phyloP scores from a whole-genome alignment of 1,140 invertebrate species.

The Drosophila saltans region DNA sequence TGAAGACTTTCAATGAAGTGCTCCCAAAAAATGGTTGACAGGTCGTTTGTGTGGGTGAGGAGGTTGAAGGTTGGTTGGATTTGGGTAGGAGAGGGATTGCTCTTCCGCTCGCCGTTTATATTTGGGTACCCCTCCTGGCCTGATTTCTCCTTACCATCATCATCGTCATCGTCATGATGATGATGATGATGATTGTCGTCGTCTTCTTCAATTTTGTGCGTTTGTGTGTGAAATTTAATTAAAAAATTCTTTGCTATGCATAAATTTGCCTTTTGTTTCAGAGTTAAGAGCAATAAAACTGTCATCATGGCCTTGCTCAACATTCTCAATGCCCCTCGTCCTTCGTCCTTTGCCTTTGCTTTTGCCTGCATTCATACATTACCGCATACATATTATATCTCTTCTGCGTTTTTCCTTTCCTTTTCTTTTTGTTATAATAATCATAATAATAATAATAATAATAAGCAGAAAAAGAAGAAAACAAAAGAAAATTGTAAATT shows the following conservation, averaged over 20 bases:
- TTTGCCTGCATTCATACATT: constrained; percentile 25
- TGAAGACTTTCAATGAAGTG: constrained; percentile 16
- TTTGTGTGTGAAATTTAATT: constrained; percentile 76
- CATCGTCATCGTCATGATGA: neutral
- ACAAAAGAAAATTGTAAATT: constrained; percentile 59
- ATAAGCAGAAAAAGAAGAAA: constrained; percentile 21
- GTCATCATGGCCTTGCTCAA: constrained; percentile 58
- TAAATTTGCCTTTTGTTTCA: constrained; percentile 75
- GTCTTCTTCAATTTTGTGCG: constrained; percentile 34
- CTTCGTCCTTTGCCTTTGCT: constrained; percentile 1
- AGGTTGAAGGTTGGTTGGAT: no score
- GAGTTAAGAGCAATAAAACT: constrained; percentile 66
- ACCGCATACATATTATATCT: constrained; percentile 35
- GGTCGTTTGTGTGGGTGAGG: neutral
- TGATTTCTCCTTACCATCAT: neutral
- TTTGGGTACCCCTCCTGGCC: neutral
- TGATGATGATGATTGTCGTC: neutral
- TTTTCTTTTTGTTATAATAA: neutral
- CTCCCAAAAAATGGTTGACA: constrained; percentile 30
- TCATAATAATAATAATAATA: constrained; percentile 54
- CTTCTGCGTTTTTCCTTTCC: constrained; percentile 38
- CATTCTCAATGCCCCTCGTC: constrained; percentile 38
- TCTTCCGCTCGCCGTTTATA: neutral
- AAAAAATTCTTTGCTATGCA: constrained; percentile 77
- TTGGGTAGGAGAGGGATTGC: neutral